Conservation (phyloP, 2,797 vertebrate species). For the Leptodactylus fallax region DNA sequence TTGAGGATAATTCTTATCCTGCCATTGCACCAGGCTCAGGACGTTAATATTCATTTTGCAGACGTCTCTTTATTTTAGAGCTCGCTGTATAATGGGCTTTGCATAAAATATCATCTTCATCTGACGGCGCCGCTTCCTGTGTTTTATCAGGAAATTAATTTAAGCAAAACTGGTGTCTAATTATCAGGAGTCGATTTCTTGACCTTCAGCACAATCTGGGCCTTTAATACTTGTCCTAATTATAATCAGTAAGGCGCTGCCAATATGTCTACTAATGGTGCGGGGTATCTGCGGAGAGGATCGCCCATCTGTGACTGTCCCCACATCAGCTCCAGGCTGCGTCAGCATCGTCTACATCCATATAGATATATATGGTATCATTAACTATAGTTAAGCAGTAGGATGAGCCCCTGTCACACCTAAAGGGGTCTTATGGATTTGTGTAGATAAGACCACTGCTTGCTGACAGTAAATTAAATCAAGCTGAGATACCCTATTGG, state of each 20-base stretch:
- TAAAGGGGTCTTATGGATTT: too few species aligned
- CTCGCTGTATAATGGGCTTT: neutral
- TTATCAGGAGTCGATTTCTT: slow-evolving; percentile 24
- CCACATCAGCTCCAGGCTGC: neutral
- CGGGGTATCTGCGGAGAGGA: neutral
- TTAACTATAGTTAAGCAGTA: too few species aligned
- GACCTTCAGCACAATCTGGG: slow-evolving; percentile 36
- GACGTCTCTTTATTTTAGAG: neutral
- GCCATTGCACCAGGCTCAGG: too few species aligned
- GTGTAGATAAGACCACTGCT: too few species aligned
- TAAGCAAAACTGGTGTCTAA: slow-evolving; percentile 31
- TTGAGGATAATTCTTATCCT: too few species aligned
- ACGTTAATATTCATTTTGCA: neutral
- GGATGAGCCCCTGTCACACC: too few species aligned
- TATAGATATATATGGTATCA: too few species aligned
- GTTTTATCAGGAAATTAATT: slow-evolving; percentile 31
- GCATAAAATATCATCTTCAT: slow-evolving; percentile 34
- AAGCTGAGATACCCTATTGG: too few species aligned
- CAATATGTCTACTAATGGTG: slow-evolving; percentile 24
- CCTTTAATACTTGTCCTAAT: slow-evolving; percentile 45
- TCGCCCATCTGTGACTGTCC: slow-evolving; percentile 11
- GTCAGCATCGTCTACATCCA: too few species aligned
- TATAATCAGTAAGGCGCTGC: slow-evolving; percentile 19
- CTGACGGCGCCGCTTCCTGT: neutral
- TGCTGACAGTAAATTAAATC: too few species aligned